Base-by-base conservation (phyloP, 2,797 vertebrate species). In the Agapornis canus region DNA sequence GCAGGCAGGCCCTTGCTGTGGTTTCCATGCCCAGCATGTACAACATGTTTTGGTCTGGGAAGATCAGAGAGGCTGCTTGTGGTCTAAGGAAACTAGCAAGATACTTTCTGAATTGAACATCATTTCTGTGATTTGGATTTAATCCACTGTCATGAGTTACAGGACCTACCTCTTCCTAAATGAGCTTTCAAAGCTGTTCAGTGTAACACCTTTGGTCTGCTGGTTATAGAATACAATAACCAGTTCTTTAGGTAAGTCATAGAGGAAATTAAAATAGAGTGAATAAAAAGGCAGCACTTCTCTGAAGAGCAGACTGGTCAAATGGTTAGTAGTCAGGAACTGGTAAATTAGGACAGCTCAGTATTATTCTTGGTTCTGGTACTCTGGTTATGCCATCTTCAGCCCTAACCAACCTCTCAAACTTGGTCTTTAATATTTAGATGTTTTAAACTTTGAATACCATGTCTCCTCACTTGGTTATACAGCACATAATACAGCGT, bases 21-120 rank as follows among this genome's bases (percentile, higher is more conserved):
- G 11, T 12, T 82, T 48, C 48, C 45, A 5, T 10, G 13, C 27
- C 32, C 60, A 40, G 39, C 23, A 31, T 0, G 0, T 10, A 21
- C 31, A 31, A 17, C 1, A 0, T 2, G 20, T 18, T 40, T 76
- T 37, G 20, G 32, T 47, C 35, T 47, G 29, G 16, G 49, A 35
- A 78, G 11, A 25, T 6, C 10, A n/a, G 51, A 23, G 22, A 40
- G 26, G 14, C 6, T 77, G 10, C 49, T 56, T 45, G 42, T 12
- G 7, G 3, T 35, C 54, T 48, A 35, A 37, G 31, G 39, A 82
- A 81, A n/a, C 32, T 26, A 68, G 32, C 22, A 63, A 65, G 17
- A 25, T 51, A 10, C 31, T 57, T 49, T 57, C 56, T 68, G 19
- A 65, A 27, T 22, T 6, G 13, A 75, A 25, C 5, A 11, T 42